phyloP scores from a whole-genome alignment of 2,888 invertebrate species.

The Platycheirus albimanus region DNA sequence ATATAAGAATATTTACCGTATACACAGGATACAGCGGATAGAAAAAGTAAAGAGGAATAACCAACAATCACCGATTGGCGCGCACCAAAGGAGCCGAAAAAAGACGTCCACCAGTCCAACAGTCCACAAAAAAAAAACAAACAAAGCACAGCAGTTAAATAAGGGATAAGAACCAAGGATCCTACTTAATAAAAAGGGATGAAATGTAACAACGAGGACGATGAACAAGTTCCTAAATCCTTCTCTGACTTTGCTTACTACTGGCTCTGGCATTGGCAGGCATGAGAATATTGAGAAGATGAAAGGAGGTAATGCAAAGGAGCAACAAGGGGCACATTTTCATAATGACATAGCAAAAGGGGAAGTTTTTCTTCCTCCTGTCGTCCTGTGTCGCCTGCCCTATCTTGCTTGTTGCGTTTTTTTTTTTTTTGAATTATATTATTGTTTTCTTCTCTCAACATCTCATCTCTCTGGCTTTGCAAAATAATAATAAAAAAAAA shows the following conservation, averaged over 20 bases:
- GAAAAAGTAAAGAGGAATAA: slow-evolving; percentile 48
- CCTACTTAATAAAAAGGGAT: slow-evolving; percentile 71
- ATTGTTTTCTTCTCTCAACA: slow-evolving; percentile 19
- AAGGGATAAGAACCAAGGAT: slow-evolving; percentile 70
- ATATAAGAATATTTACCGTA: slow-evolving; percentile 12
- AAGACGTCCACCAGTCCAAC: slow-evolving; percentile 17
- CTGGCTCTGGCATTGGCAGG: neutral
- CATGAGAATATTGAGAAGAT: too few relatives aligned
- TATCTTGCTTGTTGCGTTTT: slow-evolving; percentile 68
- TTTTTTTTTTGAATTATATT: too few relatives aligned
- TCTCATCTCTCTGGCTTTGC: slow-evolving; percentile 32
- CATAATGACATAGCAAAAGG: slow-evolving; percentile 68
- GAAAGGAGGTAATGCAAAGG: slow-evolving; percentile 50
- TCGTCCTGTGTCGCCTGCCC: slow-evolving; percentile 16
- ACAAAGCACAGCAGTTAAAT: slow-evolving; percentile 54
- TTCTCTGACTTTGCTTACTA: neutral
- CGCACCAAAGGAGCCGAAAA: slow-evolving; percentile 54
- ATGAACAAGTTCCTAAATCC: slow-evolving; percentile 57
- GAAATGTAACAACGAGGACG: slow-evolving; percentile 53
- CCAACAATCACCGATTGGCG: slow-evolving; percentile 72
- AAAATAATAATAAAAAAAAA: slow-evolving; percentile 28
- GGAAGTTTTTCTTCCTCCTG: slow-evolving; percentile 52
- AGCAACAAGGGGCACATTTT: slow-evolving; percentile 73
- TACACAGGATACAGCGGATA: slow-evolving; percentile 56
- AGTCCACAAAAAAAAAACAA: slow-evolving; percentile 46